Base-by-base conservation (phyloP, 2,797 vertebrate genomes). In the Coendou prehensilis region DNA sequence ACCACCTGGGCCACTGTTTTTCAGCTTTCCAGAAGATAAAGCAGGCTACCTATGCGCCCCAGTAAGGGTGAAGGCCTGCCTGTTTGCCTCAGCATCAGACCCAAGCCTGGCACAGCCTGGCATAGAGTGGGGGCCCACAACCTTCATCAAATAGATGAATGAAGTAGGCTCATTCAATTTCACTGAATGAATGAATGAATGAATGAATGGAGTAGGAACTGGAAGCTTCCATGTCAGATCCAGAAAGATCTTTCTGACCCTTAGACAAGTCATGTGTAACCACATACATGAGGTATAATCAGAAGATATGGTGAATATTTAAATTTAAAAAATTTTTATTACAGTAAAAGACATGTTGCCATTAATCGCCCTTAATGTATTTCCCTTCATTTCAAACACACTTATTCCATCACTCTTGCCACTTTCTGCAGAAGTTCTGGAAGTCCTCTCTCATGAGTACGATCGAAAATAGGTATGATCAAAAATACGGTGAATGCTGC, bases 101-200 rank as follows among this genome's bases (percentile, higher is more conserved):
- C 30, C 50, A 78, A 80, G 64, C 69, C 17, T 15, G 23, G 75
- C 28, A 22, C 6, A 28, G 54, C n/a, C 78, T 26, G 64, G 45
- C 11, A 47, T 63, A 22, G 2, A 54, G 59, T 3, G 63, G 80
- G 57, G 45, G 10, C 22, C 23, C 5, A 54, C 41, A 6, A 17
- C 30, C 23, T 83, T 57, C 82, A 45, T 85, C 69, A 87, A 67
- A n/a, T 61, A 82, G 57, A 91, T 75, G 59, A 85, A 93, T 56
- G 80, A 87, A 75, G 13, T 9, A 7, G 64, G 47, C 56, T 54
- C 33, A n/a, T 61, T 93, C 15, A 23, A 5, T 95, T 89, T 94
- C 84, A 63, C 6, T 9, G 69, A 73, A 5, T 75, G 9, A 69
- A 52, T 47, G 41, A 67, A 63, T 47, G 57, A 84, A 84, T 69